These are phyloP conservation scores for Leiothrix lutea DNA, from an alignment of 2,113 vertebrate genomes.

Conservation along the genomic window DNA sequence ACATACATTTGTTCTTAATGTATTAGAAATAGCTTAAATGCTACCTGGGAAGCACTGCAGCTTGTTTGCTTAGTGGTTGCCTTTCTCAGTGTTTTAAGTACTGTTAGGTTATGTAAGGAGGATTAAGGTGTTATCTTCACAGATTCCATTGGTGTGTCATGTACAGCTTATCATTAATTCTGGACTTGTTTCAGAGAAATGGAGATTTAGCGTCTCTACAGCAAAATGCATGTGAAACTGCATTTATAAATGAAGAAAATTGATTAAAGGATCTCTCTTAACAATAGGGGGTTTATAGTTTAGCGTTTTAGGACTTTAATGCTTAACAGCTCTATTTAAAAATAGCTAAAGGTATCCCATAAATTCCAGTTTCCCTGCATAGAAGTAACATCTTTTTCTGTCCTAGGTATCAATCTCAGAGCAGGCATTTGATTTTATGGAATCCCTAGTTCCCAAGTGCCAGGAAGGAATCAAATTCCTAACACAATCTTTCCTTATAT, in stretches of 20 bases:
- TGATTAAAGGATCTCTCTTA: background rate
- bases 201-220: background rate
- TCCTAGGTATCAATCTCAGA: too few species aligned
- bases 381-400: too few species aligned
- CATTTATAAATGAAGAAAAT: background rate
- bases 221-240: background rate
- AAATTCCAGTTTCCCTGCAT: background rate
- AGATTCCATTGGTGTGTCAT: constrained; percentile 19
- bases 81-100: constrained; percentile 6
- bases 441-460: too few species aligned
- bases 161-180: constrained; percentile 42
- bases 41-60: background rate
- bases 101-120: constrained; percentile 18
- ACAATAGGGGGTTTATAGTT: background rate
- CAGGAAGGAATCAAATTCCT: background rate
- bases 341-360: background rate
- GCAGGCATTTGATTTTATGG: too few species aligned
- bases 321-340: background rate
- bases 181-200: constrained; percentile 19
- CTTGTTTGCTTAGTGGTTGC: background rate
- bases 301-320: background rate
- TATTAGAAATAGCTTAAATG: background rate
- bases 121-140: constrained; percentile 39
- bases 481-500: background rate
- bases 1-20: background rate